These are phyloP conservation scores for Anguilla rostrata DNA, from an alignment of 2,113 vertebrate genomes.

Conservation along the genomic window DNA sequence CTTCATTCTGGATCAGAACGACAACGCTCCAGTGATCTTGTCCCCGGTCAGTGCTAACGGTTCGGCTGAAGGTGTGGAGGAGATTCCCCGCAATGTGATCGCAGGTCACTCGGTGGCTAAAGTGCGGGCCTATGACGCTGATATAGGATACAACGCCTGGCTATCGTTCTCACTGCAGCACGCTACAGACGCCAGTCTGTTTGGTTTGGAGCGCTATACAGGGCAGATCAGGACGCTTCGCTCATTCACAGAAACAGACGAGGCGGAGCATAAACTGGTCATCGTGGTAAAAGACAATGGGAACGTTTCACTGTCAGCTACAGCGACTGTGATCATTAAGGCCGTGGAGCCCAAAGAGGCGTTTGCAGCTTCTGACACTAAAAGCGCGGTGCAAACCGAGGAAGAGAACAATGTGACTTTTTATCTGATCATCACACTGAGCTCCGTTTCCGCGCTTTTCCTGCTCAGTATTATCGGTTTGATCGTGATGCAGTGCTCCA, in stretches of 20 bases:
- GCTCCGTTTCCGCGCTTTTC: slow-evolving; percentile 12
- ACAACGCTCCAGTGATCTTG: slow-evolving; percentile 50
- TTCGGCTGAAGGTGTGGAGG: slow-evolving; percentile 39
- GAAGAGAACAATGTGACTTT: slow-evolving; percentile 9
- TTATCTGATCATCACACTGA: slow-evolving; percentile 25
- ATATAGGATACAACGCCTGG: slow-evolving; percentile 54
- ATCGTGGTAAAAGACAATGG: slow-evolving; percentile 14
- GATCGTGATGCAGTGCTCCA: slow-evolving; percentile 18
- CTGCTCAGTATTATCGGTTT: slow-evolving; percentile 8
- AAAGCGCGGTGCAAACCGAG: not conserved
- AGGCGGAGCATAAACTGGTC: slow-evolving; percentile 40
- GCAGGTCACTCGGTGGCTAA: slow-evolving; percentile 52
- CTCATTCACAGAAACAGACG: slow-evolving; percentile 45
- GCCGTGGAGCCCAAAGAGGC: slow-evolving; percentile 17
- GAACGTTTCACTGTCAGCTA: slow-evolving; percentile 17
- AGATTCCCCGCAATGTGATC: slow-evolving; percentile 43
- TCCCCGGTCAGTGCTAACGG: slow-evolving; percentile 44
- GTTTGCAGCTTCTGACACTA: not conserved
- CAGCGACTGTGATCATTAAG: slow-evolving; percentile 5
- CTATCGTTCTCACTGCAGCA: slow-evolving; percentile 46
- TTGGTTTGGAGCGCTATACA: slow-evolving; percentile 48
- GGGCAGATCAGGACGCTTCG: slow-evolving; percentile 48
- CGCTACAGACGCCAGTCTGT: slow-evolving; percentile 41
- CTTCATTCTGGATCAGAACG: slow-evolving; percentile 53
- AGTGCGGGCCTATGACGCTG: slow-evolving; percentile 50